A percentile compares a stretch with the other conserved stretches of the same genome.
These are phyloP conservation scores for Bettongia penicillata DNA, from an alignment of 2,113 vertebrate genomes.

Conservation along the genomic window DNA sequence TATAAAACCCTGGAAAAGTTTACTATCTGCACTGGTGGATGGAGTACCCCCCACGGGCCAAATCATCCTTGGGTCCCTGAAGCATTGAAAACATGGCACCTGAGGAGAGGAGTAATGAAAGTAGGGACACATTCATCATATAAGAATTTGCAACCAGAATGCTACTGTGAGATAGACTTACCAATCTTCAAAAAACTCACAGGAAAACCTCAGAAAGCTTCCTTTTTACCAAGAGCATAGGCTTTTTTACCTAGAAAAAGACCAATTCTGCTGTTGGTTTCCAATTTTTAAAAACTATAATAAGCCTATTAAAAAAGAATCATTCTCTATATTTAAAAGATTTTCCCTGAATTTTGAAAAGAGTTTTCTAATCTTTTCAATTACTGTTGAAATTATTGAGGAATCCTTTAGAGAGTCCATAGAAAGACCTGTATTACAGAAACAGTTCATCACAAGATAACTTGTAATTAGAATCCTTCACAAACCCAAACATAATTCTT, in stretches of 20 bases:
- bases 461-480: slow-evolving; percentile 59
- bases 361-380: slow-evolving; percentile 57
- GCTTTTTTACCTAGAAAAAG: background rate
- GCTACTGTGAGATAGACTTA: background rate
- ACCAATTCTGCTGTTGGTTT: background rate
- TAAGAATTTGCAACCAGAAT: background rate
- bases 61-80: background rate
- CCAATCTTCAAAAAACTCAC: background rate
- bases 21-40: background rate
- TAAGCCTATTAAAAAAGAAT: slow-evolving; percentile 2
- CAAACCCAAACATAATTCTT: slow-evolving; percentile 63
- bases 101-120: background rate
- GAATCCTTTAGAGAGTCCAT: slow-evolving; percentile 66
- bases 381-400: slow-evolving; percentile 58
- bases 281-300: slow-evolving; percentile 8
- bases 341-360: slow-evolving; percentile 58
- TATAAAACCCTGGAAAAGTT: background rate
- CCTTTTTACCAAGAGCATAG: background rate
- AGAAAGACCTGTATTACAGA: slow-evolving; percentile 46
- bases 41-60: background rate
- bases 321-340: background rate
- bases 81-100: background rate
- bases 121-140: background rate
- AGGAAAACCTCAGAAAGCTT: background rate
- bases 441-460: slow-evolving; percentile 60